Conservation (phyloP, 2,797 vertebrate species). For the Sebastes elongatus region DNA sequence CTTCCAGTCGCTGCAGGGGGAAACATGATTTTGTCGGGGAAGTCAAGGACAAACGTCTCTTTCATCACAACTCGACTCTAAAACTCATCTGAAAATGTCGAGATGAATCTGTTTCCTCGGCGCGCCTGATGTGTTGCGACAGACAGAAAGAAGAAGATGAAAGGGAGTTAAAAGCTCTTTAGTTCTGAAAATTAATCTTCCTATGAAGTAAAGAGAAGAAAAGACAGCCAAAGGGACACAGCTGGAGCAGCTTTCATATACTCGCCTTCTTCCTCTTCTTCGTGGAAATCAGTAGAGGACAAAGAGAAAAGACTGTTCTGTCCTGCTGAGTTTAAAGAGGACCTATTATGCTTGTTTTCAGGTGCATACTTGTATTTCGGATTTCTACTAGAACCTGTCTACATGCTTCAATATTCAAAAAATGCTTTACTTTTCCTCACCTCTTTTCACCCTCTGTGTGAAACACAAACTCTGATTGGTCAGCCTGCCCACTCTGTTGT, state of each 20-base stretch:
- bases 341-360: too few species aligned
- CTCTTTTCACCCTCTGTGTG: too few species aligned
- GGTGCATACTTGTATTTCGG: too few species aligned
- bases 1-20: neutral
- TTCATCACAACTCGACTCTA: neutral
- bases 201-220: neutral
- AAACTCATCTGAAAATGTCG: neutral
- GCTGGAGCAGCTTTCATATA: neutral
- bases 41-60: constrained; percentile 1
- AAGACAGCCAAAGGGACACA: neutral
- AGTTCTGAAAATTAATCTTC: neutral
- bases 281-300: neutral
- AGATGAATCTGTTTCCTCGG: neutral
- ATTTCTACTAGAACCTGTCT: too few species aligned
- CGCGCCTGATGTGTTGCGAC: neutral
- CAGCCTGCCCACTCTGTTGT: rapidly evolving
- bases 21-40: neutral
- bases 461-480: too few species aligned
- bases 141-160: neutral
- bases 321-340: neutral
- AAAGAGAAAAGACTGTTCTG: neutral
- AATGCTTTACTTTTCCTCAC: too few species aligned
- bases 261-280: neutral
- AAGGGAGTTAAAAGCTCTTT: constrained; percentile 6
- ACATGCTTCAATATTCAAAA: too few species aligned